Evolutionary conservation across 2,888 invertebrate genomes (phyloP).

Genomic region (Dusona sp.): DNA sequence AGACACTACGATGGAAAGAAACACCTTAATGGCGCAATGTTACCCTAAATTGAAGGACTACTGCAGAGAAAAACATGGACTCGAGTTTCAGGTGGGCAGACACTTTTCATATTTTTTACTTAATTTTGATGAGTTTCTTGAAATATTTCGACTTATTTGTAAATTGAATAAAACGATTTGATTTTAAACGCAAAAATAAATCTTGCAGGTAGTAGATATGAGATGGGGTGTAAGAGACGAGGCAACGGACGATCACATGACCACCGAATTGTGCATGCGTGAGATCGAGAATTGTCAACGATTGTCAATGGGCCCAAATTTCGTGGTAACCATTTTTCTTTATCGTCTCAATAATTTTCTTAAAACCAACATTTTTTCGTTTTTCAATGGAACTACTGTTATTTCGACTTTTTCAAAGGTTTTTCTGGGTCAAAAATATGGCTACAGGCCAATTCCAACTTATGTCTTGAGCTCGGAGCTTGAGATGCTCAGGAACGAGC

Average conservation of each 20-base stretch:
- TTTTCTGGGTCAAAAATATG: constrained; percentile 98
- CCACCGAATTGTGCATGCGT: constrained; percentile 98
- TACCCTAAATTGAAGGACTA: constrained; percentile 98
- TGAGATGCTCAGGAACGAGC: constrained; percentile 93
- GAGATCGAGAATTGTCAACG: constrained; percentile 99
- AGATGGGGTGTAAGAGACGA: constrained; percentile 99
- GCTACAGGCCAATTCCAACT: constrained; percentile 98
- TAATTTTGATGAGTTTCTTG: not conserved
- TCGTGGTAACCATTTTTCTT: constrained; percentile 89
- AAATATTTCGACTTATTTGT: not conserved
- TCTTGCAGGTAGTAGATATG: constrained; percentile 96
- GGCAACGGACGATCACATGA: constrained; percentile 99
- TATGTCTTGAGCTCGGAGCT: constrained; percentile 97
- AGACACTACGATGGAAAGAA: constrained; percentile 99
- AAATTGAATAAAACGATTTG: not conserved
- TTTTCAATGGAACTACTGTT: not conserved
- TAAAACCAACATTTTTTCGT: not conserved
- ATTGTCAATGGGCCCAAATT: constrained; percentile 98
- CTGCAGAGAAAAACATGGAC: constrained; percentile 97
- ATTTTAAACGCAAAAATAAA: not conserved
- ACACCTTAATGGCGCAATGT: constrained; percentile 98
- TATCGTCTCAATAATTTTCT: not conserved
- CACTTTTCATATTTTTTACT: not conserved
- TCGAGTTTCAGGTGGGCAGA: constrained; percentile 96
- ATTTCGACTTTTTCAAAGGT: constrained; percentile 86